Conservation (phyloP, 2,113 vertebrate species). For the Ceyx margarethae region DNA sequence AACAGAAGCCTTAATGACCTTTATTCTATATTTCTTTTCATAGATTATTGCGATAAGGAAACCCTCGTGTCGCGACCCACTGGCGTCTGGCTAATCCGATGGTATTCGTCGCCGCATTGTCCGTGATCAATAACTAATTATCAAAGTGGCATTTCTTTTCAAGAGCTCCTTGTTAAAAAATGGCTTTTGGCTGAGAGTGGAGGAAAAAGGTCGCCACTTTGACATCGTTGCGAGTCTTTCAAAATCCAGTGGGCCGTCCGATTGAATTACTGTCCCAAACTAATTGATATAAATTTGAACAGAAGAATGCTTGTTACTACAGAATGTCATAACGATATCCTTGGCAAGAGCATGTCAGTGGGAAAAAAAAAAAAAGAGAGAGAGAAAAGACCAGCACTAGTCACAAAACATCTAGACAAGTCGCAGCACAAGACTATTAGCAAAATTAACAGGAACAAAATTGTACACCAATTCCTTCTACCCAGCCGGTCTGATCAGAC, state of each 20-base stretch:
- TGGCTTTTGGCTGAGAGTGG: slow-evolving; percentile 83
- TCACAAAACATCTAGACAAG: slow-evolving; percentile 45
- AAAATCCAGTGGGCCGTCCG: slow-evolving; percentile 87
- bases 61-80: slow-evolving; percentile 83
- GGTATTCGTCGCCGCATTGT: slow-evolving; percentile 83
- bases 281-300: slow-evolving; percentile 96
- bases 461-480: background rate
- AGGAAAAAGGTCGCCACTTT: slow-evolving; percentile 81
- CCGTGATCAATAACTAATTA: slow-evolving; percentile 99
- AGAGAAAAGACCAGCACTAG: slow-evolving; percentile 58
- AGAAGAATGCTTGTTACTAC: slow-evolving; percentile 92
- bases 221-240: slow-evolving; percentile 85
- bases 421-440: slow-evolving; percentile 17
- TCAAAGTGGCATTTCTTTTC: slow-evolving; percentile 90
- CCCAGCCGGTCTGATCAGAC: background rate
- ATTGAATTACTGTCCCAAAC: slow-evolving; percentile 90
- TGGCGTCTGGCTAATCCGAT: slow-evolving; percentile 87
- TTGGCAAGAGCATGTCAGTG: slow-evolving; percentile 77
- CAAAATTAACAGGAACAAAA: slow-evolving; percentile 21
- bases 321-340: slow-evolving; percentile 88
- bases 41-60: slow-evolving; percentile 83
- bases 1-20: slow-evolving; percentile 80
- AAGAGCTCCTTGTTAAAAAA: slow-evolving; percentile 86
- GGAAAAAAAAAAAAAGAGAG: slow-evolving; percentile 40
- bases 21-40: slow-evolving; percentile 62